Evolutionary conservation across 2,888 invertebrate species (phyloP).

Genomic region (Cheilosia vulpina): DNA sequence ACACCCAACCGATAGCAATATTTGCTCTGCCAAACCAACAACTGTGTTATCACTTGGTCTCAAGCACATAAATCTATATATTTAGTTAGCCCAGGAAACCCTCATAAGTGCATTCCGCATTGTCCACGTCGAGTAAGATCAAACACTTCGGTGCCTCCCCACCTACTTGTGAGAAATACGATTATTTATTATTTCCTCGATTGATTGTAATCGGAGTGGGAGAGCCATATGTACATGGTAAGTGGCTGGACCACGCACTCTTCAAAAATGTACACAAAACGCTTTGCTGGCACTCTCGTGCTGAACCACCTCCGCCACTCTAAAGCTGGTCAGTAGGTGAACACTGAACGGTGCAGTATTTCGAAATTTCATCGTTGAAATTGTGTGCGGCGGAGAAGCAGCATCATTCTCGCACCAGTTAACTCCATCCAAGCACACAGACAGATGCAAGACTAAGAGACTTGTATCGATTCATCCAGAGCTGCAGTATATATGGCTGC

Average conservation of each 20-base stretch:
- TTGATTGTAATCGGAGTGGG: conserved; percentile 35
- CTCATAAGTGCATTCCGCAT: not conserved
- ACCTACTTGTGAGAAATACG: not conserved
- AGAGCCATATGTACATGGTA: not conserved
- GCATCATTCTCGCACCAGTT: conserved; percentile 54
- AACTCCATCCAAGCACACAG: conserved; percentile 28
- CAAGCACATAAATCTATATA: too few relatives aligned
- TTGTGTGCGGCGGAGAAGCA: conserved; percentile 5
- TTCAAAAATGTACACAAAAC: conserved; percentile 13
- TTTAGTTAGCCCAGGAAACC: too few relatives aligned
- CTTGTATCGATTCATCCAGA: conserved; percentile 11
- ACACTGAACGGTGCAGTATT: conserved; percentile 1
- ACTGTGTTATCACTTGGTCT: too few relatives aligned
- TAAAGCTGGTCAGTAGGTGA: conserved; percentile 62
- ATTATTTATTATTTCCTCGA: conserved; percentile 47
- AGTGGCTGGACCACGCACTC: conserved; percentile 44
- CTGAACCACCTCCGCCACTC: conserved; percentile 23
- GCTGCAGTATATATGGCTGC: conserved; percentile 14
- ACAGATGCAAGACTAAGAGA: conserved; percentile 9
- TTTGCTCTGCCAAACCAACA: too few relatives aligned
- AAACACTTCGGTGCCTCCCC: not conserved
- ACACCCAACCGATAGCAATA: too few relatives aligned
- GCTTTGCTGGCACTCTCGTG: conserved; percentile 3
- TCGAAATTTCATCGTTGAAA: conserved; percentile 29
- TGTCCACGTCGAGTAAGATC: not conserved